These are phyloP conservation scores for Plecotus auritus DNA, from an alignment of 2,113 vertebrate genomes.

Conservation along the genomic window DNA sequence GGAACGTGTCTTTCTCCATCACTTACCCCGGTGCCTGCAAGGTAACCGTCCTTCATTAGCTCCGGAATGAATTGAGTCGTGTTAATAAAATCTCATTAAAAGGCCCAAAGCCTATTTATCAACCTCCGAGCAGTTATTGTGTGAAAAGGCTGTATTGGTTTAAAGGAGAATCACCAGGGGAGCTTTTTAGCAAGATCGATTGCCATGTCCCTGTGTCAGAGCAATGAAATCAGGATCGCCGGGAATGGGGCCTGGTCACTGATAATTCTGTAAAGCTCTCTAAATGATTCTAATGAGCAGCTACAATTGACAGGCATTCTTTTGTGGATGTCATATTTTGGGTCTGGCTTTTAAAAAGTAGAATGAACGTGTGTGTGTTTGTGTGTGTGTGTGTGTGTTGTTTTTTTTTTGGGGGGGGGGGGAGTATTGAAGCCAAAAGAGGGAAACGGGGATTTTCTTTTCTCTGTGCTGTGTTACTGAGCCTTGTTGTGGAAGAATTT, in stretches of 20 bases:
- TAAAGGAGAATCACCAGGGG: slow-evolving; percentile 24
- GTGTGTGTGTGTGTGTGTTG: no score
- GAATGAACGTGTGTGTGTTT: neutral
- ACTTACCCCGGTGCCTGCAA: neutral
- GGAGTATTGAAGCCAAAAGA: slow-evolving; percentile 12
- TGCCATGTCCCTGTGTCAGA: slow-evolving; percentile 11
- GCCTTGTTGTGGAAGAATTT: slow-evolving; percentile 48
- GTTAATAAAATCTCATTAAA: slow-evolving; percentile 66
- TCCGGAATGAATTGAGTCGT: slow-evolving; percentile 44
- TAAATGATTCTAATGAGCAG: neutral
- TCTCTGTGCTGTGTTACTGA: slow-evolving; percentile 2
- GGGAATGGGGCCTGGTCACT: neutral
- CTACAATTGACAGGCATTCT: slow-evolving; percentile 1
- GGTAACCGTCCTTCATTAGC: neutral
- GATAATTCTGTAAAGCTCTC: slow-evolving; percentile 13
- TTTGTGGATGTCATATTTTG: slow-evolving; percentile 4
- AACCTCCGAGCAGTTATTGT: slow-evolving; percentile 29
- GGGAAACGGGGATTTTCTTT: slow-evolving; percentile 41
- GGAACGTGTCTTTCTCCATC: slow-evolving; percentile 27
- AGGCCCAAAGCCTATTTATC: slow-evolving; percentile 51
- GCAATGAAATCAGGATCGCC: slow-evolving; percentile 25
- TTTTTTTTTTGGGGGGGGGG: neutral
- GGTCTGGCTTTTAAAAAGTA: slow-evolving; percentile 39
- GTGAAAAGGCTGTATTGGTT: slow-evolving; percentile 39
- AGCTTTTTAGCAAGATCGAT: slow-evolving; percentile 16